Evolutionary conservation across 1,140 invertebrate species (phyloP), one percentile per base, ranked within the genome.

Genomic region (Aethina tumida): DNA sequence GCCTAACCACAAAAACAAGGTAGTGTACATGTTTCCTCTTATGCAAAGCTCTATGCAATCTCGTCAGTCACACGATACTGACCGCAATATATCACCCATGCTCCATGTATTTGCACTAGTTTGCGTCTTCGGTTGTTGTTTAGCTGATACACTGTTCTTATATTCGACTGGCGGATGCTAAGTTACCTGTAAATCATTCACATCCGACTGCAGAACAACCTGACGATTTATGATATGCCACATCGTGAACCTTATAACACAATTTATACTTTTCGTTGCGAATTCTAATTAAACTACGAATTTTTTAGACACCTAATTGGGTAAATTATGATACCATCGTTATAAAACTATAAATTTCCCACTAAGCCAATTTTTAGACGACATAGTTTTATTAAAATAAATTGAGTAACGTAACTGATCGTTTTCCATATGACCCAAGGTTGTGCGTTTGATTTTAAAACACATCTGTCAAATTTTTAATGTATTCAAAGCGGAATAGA

Each of bases 171-270:
- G 22, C 42, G 37, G 42, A 40, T 45, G 25, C 38, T 15, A 40
- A 35, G 17, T 25, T 24, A n/a, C 12, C 27, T 35, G 31, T 41
- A 45, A 41, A 45, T 45, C 33, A 41, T 41, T 40, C 33, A 41
- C 33, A 45, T 45, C 38, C 43, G 38, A 45, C 32, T 36, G 36
- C 12, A 38, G 31, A 39, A 39, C 30, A 41, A 32, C 22, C 12
- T 31, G 26, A 15, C 30, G 42, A 44, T 44, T 44, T 44, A 44
- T 44, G 42, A 26, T 35, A 19, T 35, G 8, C 21, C 16, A 28
- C 21, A 6, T 14, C n/a, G n/a, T 39, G 37, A 21, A 18, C 30
- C 27, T 5, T 15, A 8, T 35, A 25, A 21, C 14, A n/a, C 12
- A 17, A n/a, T 28, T 16, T n/a, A n/a, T n/a, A n/a, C n/a, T n/a